A percentile compares a stretch with the other conserved stretches of the same genome.
phyloP scores from a whole-genome alignment of 2,113 vertebrate genomes.

The Zapornia atra region DNA sequence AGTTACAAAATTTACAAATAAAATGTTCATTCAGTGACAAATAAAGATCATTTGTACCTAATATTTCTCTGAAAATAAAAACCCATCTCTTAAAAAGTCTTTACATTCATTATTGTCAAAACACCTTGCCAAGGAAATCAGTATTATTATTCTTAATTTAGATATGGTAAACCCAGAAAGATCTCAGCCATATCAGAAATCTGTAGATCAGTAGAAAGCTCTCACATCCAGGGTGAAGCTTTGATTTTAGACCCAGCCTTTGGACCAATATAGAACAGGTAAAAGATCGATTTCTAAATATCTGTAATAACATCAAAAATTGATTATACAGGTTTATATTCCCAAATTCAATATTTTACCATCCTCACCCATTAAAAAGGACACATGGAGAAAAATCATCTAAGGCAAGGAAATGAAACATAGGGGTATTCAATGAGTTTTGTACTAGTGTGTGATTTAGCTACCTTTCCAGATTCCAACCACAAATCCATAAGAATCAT shows the following conservation, averaged over 20 bases:
- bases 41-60: not conserved
- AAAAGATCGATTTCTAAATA: not conserved
- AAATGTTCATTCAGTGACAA: not conserved
- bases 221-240: not conserved
- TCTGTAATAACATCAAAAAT: not conserved
- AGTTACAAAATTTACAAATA: not conserved
- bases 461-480: not conserved
- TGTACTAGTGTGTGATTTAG: not conserved
- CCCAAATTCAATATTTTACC: not conserved
- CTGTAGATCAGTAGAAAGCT: not conserved
- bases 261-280: not conserved
- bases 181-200: not conserved
- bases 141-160: not conserved
- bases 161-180: not conserved
- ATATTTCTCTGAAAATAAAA: constrained; percentile 26
- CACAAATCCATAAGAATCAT: not conserved
- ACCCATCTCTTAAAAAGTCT: not conserved
- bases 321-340: not conserved
- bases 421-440: not conserved
- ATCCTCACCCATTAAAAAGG: not conserved
- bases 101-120: not conserved
- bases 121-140: not conserved
- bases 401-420: not conserved
- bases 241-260: not conserved
- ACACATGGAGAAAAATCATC: not conserved